Evolutionary conservation across 2,888 invertebrate species (phyloP).

Genomic region (Stenolophus ochropezus): DNA sequence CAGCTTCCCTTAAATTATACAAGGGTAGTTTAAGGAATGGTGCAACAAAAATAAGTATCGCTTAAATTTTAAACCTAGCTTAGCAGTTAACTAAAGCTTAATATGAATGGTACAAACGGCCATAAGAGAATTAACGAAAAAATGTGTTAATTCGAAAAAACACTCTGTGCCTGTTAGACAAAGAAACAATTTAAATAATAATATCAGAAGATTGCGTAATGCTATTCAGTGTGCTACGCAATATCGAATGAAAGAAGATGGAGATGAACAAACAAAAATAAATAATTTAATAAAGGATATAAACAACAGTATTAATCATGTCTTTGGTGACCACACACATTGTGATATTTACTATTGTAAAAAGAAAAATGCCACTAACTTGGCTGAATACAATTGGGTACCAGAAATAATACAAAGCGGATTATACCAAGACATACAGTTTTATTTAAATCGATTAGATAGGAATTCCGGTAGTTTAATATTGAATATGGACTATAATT

Average conservation of each 20-base stretch:
- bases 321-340: conserved; percentile 7
- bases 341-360: conserved; percentile 38
- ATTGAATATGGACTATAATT: conserved; percentile 2
- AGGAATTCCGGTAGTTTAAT: background rate
- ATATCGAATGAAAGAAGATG: background rate
- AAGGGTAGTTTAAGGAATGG: no score
- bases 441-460: background rate
- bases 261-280: background rate
- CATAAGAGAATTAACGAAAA: no score
- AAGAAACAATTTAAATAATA: conserved; percentile 3
- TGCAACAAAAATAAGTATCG: no score
- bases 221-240: background rate
- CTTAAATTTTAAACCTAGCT: no score
- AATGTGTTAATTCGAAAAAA: background rate
- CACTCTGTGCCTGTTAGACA: background rate
- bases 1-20: no score
- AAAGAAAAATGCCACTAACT: background rate
- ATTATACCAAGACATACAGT: background rate
- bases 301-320: conserved; percentile 17
- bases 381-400: background rate
- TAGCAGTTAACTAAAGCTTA: no score
- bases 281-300: conserved; percentile 25
- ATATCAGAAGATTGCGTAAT: background rate
- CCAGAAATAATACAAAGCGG: conserved; percentile 11
- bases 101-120: no score